Percentiles rank a stretch among this genome's conserved stretches.
These are phyloP conservation scores for Thereva unica DNA, from an alignment of 2,888 invertebrate genomes.

Conservation along the genomic window DNA sequence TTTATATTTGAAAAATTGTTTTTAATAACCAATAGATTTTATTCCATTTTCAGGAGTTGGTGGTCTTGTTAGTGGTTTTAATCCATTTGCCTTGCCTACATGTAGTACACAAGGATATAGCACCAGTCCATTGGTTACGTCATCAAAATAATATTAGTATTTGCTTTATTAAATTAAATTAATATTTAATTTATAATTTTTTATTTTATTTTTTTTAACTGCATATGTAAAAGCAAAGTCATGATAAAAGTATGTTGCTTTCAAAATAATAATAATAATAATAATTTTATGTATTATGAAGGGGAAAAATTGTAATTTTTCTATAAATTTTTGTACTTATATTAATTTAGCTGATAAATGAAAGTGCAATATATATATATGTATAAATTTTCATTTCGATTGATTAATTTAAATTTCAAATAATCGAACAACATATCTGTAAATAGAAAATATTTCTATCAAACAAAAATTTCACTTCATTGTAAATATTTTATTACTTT, in stretches of 20 bases:
- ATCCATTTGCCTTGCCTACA: slow-evolving; percentile 88
- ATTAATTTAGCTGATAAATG: slow-evolving; percentile 23
- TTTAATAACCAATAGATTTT: slow-evolving; percentile 17
- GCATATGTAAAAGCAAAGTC: too few relatives aligned
- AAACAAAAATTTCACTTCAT: too few relatives aligned
- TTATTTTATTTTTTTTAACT: too few relatives aligned
- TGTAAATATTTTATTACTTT: too few relatives aligned
- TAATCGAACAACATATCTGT: slow-evolving; percentile 31
- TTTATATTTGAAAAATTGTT: slow-evolving; percentile 3
- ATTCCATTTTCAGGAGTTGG: slow-evolving; percentile 65
- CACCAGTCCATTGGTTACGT: slow-evolving; percentile 74
- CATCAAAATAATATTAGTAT: slow-evolving; percentile 69
- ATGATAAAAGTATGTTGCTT: too few relatives aligned
- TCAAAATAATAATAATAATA: too few relatives aligned
- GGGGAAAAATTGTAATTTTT: too few relatives aligned
- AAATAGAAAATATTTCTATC: slow-evolving; percentile 5
- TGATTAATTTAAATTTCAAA: slow-evolving; percentile 26
- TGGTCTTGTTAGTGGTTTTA: slow-evolving; percentile 87
- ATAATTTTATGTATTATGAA: too few relatives aligned
- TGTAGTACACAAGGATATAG: slow-evolving; percentile 84
- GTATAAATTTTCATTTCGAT: slow-evolving; percentile 29
- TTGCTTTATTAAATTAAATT: slow-evolving; percentile 30
- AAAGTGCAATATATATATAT: slow-evolving; percentile 33
- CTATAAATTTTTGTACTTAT: too few relatives aligned
- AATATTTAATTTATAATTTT: too few relatives aligned